Conservation (phyloP, 2,888 invertebrate genomes). For the Macaria notata region DNA sequence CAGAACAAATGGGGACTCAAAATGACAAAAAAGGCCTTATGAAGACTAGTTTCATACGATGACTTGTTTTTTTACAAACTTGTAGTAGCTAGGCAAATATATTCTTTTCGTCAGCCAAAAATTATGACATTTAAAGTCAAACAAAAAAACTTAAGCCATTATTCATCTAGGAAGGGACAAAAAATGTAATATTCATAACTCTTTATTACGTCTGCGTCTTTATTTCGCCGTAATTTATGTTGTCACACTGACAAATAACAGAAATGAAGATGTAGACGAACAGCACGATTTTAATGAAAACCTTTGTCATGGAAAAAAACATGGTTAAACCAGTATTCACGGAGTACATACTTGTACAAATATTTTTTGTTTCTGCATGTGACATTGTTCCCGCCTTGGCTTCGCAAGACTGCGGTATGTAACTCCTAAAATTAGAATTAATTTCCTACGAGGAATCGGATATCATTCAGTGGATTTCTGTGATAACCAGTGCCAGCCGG, state of each 20-base stretch:
- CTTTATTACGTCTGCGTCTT: background rate
- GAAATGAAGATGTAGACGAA: slow-evolving; percentile 20
- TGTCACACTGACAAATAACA: slow-evolving; percentile 17
- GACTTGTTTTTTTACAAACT: too few relatives aligned
- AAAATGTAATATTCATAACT: background rate
- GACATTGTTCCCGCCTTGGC: slow-evolving; percentile 32
- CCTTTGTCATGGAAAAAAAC: slow-evolving; percentile 28
- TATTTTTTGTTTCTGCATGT: slow-evolving; percentile 20
- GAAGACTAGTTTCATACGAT: too few relatives aligned
- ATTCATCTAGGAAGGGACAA: too few relatives aligned
- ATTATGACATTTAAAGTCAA: too few relatives aligned
- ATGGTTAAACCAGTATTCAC: slow-evolving; percentile 14
- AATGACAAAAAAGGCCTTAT: too few relatives aligned
- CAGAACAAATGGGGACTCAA: too few relatives aligned
- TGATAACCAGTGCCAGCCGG: slow-evolving; percentile 67
- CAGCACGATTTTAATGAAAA: slow-evolving; percentile 30
- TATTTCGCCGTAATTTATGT: background rate
- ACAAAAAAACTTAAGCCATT: too few relatives aligned
- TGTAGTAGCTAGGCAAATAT: too few relatives aligned
- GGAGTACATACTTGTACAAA: slow-evolving; percentile 3
- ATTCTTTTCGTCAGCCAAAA: too few relatives aligned
- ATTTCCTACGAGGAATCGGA: slow-evolving; percentile 70
- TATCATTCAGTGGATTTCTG: slow-evolving; percentile 54
- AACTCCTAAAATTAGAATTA: slow-evolving; percentile 69
- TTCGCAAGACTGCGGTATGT: slow-evolving; percentile 46